Evolutionary conservation across 1,140 invertebrate genomes (phyloP).

Genomic region (Bombus waltoni): DNA sequence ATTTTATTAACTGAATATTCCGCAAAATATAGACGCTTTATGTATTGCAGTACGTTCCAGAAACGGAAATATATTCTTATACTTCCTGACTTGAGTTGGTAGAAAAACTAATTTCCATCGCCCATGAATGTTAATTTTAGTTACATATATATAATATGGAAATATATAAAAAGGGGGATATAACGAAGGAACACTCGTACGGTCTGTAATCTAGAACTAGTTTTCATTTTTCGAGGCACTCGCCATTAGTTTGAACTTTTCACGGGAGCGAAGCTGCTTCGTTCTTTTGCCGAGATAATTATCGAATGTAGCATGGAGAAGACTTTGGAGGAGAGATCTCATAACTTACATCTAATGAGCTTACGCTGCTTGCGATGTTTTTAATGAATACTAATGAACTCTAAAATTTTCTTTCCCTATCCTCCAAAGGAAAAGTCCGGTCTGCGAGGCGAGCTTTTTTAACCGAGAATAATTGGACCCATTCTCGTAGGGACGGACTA

Average conservation of each 20-base stretch:
- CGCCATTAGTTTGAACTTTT: not conserved
- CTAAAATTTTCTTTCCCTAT: not conserved
- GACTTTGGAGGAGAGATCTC: not conserved
- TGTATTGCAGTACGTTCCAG: not conserved
- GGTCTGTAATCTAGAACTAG: not conserved
- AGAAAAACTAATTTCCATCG: not conserved
- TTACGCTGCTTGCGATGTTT: slow-evolving; percentile 13
- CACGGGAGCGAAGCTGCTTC: no score
- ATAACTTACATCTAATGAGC: slow-evolving; percentile 39
- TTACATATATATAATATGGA: not conserved
- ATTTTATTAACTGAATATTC: not conserved
- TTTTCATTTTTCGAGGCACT: no score
- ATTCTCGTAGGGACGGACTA: not conserved
- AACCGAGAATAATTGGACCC: slow-evolving; percentile 3
- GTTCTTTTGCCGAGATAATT: slow-evolving; percentile 20
- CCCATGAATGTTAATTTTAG: not conserved
- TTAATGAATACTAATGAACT: slow-evolving; percentile 44
- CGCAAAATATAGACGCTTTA: no score
- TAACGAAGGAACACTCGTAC: not conserved
- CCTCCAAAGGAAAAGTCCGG: not conserved
- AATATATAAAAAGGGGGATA: not conserved
- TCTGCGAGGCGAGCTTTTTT: not conserved
- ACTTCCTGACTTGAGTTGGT: not conserved
- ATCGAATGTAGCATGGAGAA: not conserved
- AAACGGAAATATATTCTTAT: not conserved